Evolutionary conservation across 37 sponge, comb jelly and placozoan genomes (phyloP), one percentile per base, ranked within the genome.

Genomic region (Diacarnus erythraeanus): DNA sequence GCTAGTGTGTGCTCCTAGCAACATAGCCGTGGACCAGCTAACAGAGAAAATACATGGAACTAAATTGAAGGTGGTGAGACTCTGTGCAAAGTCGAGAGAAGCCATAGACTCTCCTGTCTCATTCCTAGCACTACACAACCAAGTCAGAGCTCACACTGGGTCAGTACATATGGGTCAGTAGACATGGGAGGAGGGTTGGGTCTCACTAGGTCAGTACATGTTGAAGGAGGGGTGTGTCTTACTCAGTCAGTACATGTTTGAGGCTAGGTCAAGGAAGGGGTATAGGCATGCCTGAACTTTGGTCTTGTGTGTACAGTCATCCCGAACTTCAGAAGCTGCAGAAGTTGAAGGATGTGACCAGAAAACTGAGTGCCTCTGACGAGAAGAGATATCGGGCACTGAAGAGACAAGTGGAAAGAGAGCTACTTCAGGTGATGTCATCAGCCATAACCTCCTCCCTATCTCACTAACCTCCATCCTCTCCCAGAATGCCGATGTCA

Each of bases 1-100:
- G 42, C 75, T 98, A 75, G 96, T 98, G 80, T 98, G 98, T 95
- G 98, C 98, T 18, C 98, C 98, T 20, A 93, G 94, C 76, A 98
- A 98, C 87, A 95, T 93, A 27, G 98, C 98, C 0, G 98, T 98
- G 42, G 98, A 98, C 72, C 98, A 98, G 77, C 87, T 98, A 54
- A 98, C 98, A 20, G 98, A 98, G 86, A 98, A 98, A 90, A 95
- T 98, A 20, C 94, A 98, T 83, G 59, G 83, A 35, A 93, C 93
- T 5, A 94, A 90, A 33, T 37, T 84, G 47, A 77, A 74, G 54
- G 98, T 97, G 66, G 95, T 98, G 57, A 31, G 98, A 21, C 81
- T 98, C 74, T 95, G 94, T 79, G 98, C 98, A 71, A 98, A 95
- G 89, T 93, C 94, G 22, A 67, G 98, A 33, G 98, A 98, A 69